A percentile compares a stretch with the other conserved stretches of the same genome.
phyloP scores from a whole-genome alignment of 2,113 vertebrate genomes.

The Isichthys henryi region DNA sequence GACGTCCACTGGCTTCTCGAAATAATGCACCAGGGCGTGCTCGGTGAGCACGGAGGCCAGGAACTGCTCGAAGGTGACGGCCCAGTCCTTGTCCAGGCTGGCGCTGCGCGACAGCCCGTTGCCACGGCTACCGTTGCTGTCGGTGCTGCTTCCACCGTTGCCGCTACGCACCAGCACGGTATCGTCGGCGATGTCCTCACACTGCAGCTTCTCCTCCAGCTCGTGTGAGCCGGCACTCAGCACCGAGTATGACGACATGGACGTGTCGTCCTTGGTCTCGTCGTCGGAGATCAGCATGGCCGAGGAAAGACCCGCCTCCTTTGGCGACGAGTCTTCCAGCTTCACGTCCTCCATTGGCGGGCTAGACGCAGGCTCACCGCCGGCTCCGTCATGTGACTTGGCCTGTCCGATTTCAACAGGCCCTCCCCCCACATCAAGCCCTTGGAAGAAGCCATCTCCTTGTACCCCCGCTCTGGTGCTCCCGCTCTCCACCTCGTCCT shows the following conservation, averaged over 20 bases:
- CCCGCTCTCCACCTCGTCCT: slow-evolving; percentile 22
- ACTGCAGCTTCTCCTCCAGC: slow-evolving; percentile 88
- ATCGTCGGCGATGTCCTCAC: slow-evolving; percentile 90
- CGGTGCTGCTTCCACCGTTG: background rate
- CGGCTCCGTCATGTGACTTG: slow-evolving; percentile 33
- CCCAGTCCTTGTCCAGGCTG: slow-evolving; percentile 91
- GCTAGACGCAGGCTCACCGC: slow-evolving; percentile 38
- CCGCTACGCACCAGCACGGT: slow-evolving; percentile 76
- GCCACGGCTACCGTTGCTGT: slow-evolving; percentile 33
- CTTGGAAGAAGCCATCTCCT: slow-evolving; percentile 38
- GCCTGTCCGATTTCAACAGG: slow-evolving; percentile 1
- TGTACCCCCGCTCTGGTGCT: slow-evolving; percentile 28
- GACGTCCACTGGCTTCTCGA: slow-evolving; percentile 87
- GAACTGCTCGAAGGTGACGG: slow-evolving; percentile 95
- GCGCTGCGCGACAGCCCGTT: slow-evolving; percentile 65
- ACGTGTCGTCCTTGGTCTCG: slow-evolving; percentile 92
- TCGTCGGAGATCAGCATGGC: slow-evolving; percentile 93
- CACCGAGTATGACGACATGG: slow-evolving; percentile 94
- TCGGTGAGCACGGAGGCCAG: slow-evolving; percentile 90
- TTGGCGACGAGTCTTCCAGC: slow-evolving; percentile 84
- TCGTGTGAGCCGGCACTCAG: slow-evolving; percentile 89
- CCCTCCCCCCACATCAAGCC: slow-evolving; percentile 41
- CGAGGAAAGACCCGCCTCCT: slow-evolving; percentile 75
- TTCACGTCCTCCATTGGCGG: slow-evolving; percentile 88
- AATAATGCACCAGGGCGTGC: slow-evolving; percentile 84